Conservation (phyloP, 2,797 vertebrate species). For the Sebastes diploproa region DNA sequence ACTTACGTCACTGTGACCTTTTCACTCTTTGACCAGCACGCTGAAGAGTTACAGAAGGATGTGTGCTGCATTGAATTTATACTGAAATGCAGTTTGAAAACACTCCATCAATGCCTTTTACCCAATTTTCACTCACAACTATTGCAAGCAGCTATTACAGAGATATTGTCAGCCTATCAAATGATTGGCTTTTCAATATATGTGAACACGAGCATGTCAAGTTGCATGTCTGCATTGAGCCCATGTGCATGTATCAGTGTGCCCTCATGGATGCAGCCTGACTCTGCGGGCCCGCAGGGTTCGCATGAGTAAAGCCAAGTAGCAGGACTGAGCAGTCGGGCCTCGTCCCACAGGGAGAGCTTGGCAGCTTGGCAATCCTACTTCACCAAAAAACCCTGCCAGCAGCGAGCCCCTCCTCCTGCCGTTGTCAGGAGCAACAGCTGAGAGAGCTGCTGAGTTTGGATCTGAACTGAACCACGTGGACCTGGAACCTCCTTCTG, state of each 20-base stretch:
- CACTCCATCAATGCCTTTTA: background rate
- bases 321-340: constrained; percentile 41
- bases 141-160: background rate
- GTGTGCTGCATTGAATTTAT: background rate
- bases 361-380: constrained; percentile 52
- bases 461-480: constrained; percentile 57
- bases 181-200: background rate
- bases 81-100: background rate
- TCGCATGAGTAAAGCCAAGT: constrained; percentile 50
- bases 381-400: constrained; percentile 40
- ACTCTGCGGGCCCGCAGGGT: constrained; percentile 27
- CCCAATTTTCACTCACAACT: background rate
- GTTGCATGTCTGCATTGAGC: background rate
- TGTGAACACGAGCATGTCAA: background rate
- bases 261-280: constrained; percentile 17
- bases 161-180: background rate
- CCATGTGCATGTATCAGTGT: background rate
- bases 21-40: background rate
- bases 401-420: constrained; percentile 38
- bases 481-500: constrained; percentile 50
- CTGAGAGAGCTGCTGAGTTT: constrained; percentile 67
- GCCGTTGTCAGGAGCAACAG: constrained; percentile 70
- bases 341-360: constrained; percentile 50
- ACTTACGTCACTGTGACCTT: background rate
- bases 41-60: background rate